These are phyloP conservation scores for Pardosa pseudoannulata DNA, from an alignment of 2,888 invertebrate species.

Conservation along the genomic window DNA sequence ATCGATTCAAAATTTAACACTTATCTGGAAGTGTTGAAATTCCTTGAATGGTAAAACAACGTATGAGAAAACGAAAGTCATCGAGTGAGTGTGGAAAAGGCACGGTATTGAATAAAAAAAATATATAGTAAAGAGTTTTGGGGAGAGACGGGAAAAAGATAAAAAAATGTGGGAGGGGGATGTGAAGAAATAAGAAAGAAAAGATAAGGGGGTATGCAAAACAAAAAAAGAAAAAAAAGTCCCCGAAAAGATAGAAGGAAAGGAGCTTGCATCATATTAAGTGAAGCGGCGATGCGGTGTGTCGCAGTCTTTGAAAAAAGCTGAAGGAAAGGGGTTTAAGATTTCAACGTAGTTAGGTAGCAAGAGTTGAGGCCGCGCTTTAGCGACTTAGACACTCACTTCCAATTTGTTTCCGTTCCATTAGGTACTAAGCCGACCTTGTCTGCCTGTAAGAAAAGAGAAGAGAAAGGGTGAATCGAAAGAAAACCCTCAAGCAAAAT, in stretches of 20 bases:
- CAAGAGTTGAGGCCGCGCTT: constrained; percentile 57
- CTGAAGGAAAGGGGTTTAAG: constrained; percentile 66
- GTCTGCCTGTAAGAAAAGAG: constrained; percentile 35
- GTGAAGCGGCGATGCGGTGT: constrained; percentile 55
- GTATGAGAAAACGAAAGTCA: constrained; percentile 26
- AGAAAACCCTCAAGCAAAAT: constrained; percentile 63
- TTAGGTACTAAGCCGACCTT: constrained; percentile 68
- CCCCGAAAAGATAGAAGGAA: background rate
- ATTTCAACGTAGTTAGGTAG: constrained; percentile 71
- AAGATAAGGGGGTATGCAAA: constrained; percentile 9
- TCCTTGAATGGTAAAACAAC: constrained; percentile 56
- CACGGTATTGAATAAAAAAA: constrained; percentile 39
- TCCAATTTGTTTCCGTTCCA: constrained; percentile 72
- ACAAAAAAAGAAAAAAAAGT: constrained; percentile 44
- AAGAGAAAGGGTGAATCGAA: constrained; percentile 17
- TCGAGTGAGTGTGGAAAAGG: constrained; percentile 28
- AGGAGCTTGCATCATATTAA: constrained; percentile 67
- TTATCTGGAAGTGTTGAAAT: constrained; percentile 48
- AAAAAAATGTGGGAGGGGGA: constrained; percentile 7
- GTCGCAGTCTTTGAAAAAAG: constrained; percentile 57
- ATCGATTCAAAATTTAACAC: constrained; percentile 66
- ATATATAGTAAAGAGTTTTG: background rate
- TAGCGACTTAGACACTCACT: constrained; percentile 62
- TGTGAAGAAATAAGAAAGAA: constrained; percentile 16
- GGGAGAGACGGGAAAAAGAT: background rate